These are phyloP conservation scores for Tetramorium alpestre DNA, from an alignment of 1,140 invertebrate genomes.

Conservation along the genomic window DNA sequence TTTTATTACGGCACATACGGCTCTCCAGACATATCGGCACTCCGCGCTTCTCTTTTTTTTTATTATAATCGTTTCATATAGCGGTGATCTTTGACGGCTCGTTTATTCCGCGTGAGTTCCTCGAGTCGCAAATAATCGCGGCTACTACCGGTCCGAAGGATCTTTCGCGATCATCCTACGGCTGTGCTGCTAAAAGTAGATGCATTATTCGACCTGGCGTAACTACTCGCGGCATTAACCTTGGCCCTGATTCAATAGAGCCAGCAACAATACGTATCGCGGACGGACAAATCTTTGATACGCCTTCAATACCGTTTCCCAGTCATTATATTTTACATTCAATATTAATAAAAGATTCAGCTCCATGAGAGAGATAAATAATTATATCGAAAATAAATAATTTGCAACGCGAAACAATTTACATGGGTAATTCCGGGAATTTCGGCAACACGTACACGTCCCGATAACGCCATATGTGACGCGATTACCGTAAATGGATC, in stretches of 20 bases:
- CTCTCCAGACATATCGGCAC: neutral
- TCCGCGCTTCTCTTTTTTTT: neutral
- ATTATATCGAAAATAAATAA: neutral
- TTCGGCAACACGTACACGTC: no score
- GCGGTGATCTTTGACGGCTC: neutral
- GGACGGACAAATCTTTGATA: neutral
- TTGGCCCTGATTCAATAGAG: constrained; percentile 52
- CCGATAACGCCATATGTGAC: no score
- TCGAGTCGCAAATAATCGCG: neutral
- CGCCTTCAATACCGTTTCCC: neutral
- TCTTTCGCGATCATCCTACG: neutral
- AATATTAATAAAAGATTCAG: neutral
- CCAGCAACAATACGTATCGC: neutral
- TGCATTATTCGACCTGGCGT: constrained; percentile 21
- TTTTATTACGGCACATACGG: neutral
- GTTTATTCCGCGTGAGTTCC: neutral
- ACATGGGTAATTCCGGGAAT: neutral
- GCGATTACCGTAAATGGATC: neutral
- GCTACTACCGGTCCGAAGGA: neutral
- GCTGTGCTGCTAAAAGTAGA: constrained; percentile 13
- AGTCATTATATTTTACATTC: neutral
- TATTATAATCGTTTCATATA: no score
- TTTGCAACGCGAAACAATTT: neutral
- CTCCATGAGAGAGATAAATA: neutral
- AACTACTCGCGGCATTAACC: constrained; percentile 1